phyloP scores from a whole-genome alignment of 2,797 vertebrate genomes.

The Gambusia yucatana region DNA sequence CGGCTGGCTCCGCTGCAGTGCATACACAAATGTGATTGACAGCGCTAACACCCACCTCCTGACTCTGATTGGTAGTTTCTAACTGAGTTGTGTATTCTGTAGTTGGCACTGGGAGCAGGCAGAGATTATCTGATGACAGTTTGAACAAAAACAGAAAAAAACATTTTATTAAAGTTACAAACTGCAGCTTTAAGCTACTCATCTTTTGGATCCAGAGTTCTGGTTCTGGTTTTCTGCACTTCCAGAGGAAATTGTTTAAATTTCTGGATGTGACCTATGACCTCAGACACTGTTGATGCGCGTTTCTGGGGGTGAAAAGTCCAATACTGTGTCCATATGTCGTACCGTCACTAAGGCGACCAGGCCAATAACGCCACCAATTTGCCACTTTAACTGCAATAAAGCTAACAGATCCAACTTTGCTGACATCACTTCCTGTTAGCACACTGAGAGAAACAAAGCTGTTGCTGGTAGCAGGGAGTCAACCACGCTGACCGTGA shows the following conservation, averaged over 20 bases:
- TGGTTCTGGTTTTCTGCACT: neutral
- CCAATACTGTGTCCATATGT: neutral
- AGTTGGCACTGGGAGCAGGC: too few species aligned
- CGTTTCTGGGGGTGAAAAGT: neutral
- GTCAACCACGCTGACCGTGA: neutral
- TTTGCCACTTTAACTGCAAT: neutral
- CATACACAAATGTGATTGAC: too few species aligned
- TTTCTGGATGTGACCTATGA: neutral
- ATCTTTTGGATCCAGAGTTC: neutral
- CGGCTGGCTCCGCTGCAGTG: too few species aligned
- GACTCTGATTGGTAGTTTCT: conserved; percentile 10
- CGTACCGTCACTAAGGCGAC: neutral
- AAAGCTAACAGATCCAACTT: neutral
- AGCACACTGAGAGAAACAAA: neutral
- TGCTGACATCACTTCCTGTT: neutral
- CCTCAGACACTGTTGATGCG: neutral
- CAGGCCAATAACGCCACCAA: neutral
- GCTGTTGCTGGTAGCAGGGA: neutral
- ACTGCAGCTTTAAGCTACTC: neutral
- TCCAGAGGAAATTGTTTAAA: neutral
- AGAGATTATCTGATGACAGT: too few species aligned
- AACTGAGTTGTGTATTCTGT: neutral
- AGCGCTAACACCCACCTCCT: too few species aligned
- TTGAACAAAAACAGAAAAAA: too few species aligned
- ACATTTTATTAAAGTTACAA: too few species aligned